phyloP scores from a whole-genome alignment of 2,113 vertebrate genomes.

The human (Homo sapiens) region GRCh38 chr21:35826501-35827000 shows the following conservation, averaged over 20 bases:
- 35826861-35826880: not conserved
- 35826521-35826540: no score
- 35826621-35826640: no score
- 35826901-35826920: not conserved
- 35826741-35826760: not conserved
- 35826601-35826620: no score
- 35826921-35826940: slow-evolving; percentile 32
- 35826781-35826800: not conserved
- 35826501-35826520: no score
- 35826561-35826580: no score
- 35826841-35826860: not conserved
- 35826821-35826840: not conserved
- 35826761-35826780: not conserved
- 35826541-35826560: no score
- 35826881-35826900: not conserved
- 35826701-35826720: no score
- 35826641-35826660: no score
- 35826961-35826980: not conserved
- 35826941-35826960: slow-evolving; percentile 20
- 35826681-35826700: no score
- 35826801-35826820: not conserved
- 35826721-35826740: not conserved
- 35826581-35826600: no score
- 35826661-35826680: no score
- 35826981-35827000: slow-evolving; percentile 38